phyloP scores from a whole-genome alignment of 2,797 vertebrate genomes.

The Otolemur crassicaudatus region DNA sequence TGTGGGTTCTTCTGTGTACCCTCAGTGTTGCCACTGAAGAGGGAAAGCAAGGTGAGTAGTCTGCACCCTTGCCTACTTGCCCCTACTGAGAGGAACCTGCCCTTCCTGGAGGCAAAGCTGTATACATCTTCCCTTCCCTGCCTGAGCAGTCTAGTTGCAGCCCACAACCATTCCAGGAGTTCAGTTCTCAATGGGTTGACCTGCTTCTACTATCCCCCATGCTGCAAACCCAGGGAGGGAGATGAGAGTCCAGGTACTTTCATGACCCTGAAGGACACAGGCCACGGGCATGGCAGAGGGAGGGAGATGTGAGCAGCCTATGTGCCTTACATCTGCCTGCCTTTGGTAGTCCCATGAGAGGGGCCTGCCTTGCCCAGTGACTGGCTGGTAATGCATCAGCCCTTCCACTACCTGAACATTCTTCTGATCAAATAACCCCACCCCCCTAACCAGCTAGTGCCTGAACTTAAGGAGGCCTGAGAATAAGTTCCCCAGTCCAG shows the following conservation, averaged over 20 bases:
- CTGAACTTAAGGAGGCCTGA: neutral
- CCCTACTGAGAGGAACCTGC: neutral
- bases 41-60: neutral
- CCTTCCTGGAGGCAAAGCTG: neutral
- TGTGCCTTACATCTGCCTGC: neutral
- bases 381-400: neutral
- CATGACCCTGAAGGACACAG: neutral
- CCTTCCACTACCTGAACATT: neutral
- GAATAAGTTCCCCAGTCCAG: neutral
- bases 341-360: neutral
- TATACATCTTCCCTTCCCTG: neutral
- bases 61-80: neutral
- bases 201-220: neutral
- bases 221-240: neutral
- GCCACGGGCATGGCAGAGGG: neutral
- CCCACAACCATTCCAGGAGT: neutral
- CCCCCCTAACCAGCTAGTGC: neutral
- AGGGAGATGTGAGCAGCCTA: neutral
- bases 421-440: neutral
- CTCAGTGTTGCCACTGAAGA: neutral
- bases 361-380: neutral
- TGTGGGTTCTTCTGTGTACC: neutral
- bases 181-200: neutral
- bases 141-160: neutral
- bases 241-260: neutral